These are phyloP conservation scores for Caloenas nicobarica DNA, from an alignment of 2,113 vertebrate genomes.

Conservation along the genomic window DNA sequence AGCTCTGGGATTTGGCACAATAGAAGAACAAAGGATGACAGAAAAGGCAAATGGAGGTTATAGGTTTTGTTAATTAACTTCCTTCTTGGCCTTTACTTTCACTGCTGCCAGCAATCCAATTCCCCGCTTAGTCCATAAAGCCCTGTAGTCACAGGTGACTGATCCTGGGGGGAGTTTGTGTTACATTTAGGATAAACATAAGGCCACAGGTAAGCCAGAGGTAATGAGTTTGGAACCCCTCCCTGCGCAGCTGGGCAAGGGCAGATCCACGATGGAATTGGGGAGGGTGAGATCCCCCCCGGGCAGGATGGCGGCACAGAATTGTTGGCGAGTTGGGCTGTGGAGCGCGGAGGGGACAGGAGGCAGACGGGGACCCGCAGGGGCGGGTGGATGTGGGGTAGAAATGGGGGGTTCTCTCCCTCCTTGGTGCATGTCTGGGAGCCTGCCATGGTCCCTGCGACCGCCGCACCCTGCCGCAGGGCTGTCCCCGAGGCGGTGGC, in stretches of 20 bases:
- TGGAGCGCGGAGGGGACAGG: not conserved
- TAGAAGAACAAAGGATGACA: conserved; percentile 2
- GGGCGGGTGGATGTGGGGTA: too few relatives aligned
- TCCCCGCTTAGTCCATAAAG: conserved; percentile 60
- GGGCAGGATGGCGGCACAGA: not conserved
- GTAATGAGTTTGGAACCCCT: conserved; percentile 24
- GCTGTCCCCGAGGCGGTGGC: not conserved
- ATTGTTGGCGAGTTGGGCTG: not conserved
- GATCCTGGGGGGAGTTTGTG: conserved; percentile 4
- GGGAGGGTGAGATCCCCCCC: not conserved
- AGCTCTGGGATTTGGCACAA: conserved; percentile 28
- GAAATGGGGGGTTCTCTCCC: not conserved
- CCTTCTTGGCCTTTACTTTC: conserved; percentile 1
- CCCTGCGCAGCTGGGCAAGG: not conserved
- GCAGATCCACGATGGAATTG: not conserved
- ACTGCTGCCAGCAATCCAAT: not conserved
- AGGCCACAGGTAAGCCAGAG: not conserved
- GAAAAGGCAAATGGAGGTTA: not conserved
- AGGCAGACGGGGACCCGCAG: accelerated
- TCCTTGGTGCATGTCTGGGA: too few relatives aligned
- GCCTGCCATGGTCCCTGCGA: accelerated
- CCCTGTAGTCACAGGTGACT: conserved; percentile 17
- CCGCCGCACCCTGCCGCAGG: accelerated
- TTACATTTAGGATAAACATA: conserved; percentile 42
- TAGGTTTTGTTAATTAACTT: conserved; percentile 42